Conservation (phyloP, 2,888 invertebrate genomes). For the Hypsopygia costalis region DNA sequence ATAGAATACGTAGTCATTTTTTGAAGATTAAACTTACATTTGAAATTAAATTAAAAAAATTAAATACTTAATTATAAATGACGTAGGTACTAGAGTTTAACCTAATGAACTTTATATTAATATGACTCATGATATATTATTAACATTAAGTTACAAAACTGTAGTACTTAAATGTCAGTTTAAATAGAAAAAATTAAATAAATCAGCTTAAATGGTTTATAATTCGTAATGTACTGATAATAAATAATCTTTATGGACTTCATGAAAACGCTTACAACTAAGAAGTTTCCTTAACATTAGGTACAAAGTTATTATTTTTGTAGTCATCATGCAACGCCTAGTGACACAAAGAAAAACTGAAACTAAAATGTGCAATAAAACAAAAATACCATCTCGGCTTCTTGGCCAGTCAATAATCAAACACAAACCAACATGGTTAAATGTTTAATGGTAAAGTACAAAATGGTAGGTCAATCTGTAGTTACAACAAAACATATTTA, state of each 20-base stretch:
- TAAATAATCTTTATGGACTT: slow-evolving; percentile 78
- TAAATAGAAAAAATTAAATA: slow-evolving; percentile 80
- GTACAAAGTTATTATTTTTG: slow-evolving; percentile 75
- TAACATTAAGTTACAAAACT: slow-evolving; percentile 72
- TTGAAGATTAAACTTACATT: slow-evolving; percentile 74
- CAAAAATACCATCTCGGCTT: slow-evolving; percentile 58
- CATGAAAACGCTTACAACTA: slow-evolving; percentile 75
- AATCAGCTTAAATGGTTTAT: slow-evolving; percentile 75
- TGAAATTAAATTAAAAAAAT: slow-evolving; percentile 77
- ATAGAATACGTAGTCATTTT: slow-evolving; percentile 68
- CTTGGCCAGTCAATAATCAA: slow-evolving; percentile 50
- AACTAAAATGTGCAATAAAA: slow-evolving; percentile 50
- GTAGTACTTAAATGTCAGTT: slow-evolving; percentile 68
- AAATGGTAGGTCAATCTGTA: slow-evolving; percentile 50
- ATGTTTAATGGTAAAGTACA: slow-evolving; percentile 61
- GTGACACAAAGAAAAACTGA: slow-evolving; percentile 67
- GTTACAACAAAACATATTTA: slow-evolving; percentile 46
- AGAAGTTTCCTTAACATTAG: slow-evolving; percentile 65
- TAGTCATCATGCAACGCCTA: slow-evolving; percentile 69
- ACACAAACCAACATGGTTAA: slow-evolving; percentile 64
- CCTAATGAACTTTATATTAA: slow-evolving; percentile 76
- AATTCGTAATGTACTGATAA: slow-evolving; percentile 78
- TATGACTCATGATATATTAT: slow-evolving; percentile 77
- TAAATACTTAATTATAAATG: slow-evolving; percentile 79
- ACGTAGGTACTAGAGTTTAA: slow-evolving; percentile 72